Conservation (phyloP, 1,140 invertebrate genomes). For the Ylistrum balloti region DNA sequence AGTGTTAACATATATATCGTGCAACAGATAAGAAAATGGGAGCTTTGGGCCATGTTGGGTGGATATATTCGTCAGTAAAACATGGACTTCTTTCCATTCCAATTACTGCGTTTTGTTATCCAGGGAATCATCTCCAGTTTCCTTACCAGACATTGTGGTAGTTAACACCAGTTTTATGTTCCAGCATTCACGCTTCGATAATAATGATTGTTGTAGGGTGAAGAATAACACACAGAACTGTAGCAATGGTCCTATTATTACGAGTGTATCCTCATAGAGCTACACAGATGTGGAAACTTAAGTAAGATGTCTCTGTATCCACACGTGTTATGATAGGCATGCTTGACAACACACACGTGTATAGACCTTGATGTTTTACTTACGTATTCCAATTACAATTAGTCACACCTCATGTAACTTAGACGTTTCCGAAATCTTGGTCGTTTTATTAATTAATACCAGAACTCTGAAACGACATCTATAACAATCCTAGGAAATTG, state of each 20-base stretch:
- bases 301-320: neutral
- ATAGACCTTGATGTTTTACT: neutral
- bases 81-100: constrained; percentile 9
- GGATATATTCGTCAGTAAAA: neutral
- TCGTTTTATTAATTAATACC: neutral
- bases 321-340: neutral
- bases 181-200: constrained; percentile 18
- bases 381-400: neutral
- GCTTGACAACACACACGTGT: neutral
- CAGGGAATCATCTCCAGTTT: neutral
- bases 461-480: neutral
- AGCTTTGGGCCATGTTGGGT: constrained; percentile 12
- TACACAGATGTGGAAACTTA: neutral
- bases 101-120: neutral
- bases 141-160: neutral
- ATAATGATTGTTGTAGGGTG: neutral
- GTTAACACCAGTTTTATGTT: constrained; percentile 39
- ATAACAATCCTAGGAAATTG: no score
- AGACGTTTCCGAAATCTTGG: neutral
- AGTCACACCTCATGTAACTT: neutral
- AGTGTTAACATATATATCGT: neutral
- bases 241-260: neutral
- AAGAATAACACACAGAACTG: neutral
- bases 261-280: neutral
- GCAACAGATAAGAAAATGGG: neutral